Percentiles rank a stretch among this genome's conserved stretches.
Evolutionary conservation across 2,888 invertebrate genomes (phyloP).

Genomic region (Andrena bicolor): DNA sequence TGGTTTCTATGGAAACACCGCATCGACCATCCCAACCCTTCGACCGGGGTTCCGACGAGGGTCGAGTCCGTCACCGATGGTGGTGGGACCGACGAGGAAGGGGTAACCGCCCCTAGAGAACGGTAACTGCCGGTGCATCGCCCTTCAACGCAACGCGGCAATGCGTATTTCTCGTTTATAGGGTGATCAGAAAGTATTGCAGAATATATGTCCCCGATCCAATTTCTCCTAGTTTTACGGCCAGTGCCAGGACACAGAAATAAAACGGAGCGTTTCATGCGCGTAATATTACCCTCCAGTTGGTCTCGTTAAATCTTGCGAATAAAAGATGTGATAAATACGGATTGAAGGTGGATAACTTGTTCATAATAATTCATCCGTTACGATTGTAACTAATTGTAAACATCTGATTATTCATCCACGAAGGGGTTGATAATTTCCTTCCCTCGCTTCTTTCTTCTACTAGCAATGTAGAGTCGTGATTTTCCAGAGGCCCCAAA

Average conservation of each 20-base stretch:
- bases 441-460: too few species aligned
- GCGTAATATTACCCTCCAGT: too few species aligned
- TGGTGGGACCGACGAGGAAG: conserved; percentile 61
- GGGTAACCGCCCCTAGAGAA: conserved; percentile 75
- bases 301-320: too few species aligned
- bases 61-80: conserved; percentile 69
- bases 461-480: too few species aligned
- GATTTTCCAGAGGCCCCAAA: too few species aligned
- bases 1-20: conserved; percentile 86
- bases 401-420: not conserved
- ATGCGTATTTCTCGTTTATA: conserved; percentile 70
- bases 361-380: too few species aligned
- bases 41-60: conserved; percentile 77
- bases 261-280: too few species aligned
- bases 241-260: too few species aligned
- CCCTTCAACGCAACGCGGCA: conserved; percentile 76
- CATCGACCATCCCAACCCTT: conserved; percentile 86
- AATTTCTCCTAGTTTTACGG: conserved; percentile 2
- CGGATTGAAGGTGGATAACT: too few species aligned
- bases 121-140: conserved; percentile 80
- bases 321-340: too few species aligned
- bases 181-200: conserved; percentile 66
- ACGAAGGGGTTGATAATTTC: not conserved
- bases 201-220: not conserved
- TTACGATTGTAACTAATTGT: not conserved